Conservation (phyloP, 23 tunicate species). For the Oikopleura vanhoeffeni region DNA sequence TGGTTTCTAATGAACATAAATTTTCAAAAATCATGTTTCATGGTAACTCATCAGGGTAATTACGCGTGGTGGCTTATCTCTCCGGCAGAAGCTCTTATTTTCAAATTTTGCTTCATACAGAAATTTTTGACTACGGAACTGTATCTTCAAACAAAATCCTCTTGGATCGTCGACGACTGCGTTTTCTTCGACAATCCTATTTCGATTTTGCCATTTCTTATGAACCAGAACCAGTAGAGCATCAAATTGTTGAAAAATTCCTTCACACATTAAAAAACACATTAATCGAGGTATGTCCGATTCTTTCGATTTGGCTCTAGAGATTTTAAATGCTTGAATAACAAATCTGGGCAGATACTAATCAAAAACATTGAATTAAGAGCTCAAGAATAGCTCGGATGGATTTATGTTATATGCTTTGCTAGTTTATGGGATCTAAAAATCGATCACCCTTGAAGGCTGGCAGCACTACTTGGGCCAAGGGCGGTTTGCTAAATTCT, state of each 20-base stretch:
- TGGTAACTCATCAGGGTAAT: too few relatives aligned
- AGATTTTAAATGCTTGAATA: too few relatives aligned
- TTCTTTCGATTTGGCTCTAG: not conserved
- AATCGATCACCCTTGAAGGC: not conserved
- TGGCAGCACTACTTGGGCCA: too few relatives aligned
- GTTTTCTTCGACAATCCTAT: not conserved
- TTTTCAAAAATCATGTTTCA: too few relatives aligned
- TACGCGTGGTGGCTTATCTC: too few relatives aligned
- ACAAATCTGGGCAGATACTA: too few relatives aligned
- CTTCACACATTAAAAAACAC: not conserved
- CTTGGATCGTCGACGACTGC: not conserved
- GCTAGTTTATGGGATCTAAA: not conserved
- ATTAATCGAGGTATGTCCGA: not conserved
- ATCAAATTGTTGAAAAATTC: not conserved
- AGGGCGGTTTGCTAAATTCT: too few relatives aligned
- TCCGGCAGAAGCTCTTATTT: too few relatives aligned
- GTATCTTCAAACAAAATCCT: not conserved
- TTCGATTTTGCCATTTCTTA: not conserved
- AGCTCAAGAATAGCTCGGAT: not conserved
- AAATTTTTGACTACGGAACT: too few relatives aligned
- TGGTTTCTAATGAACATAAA: too few relatives aligned
- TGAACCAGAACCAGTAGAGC: slow-evolving; percentile 2
- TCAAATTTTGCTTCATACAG: not conserved
- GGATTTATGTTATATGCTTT: not conserved
- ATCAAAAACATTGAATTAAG: too few relatives aligned